phyloP scores from a whole-genome alignment of 2,797 vertebrate genomes.

The Sphenodon punctatus region DNA sequence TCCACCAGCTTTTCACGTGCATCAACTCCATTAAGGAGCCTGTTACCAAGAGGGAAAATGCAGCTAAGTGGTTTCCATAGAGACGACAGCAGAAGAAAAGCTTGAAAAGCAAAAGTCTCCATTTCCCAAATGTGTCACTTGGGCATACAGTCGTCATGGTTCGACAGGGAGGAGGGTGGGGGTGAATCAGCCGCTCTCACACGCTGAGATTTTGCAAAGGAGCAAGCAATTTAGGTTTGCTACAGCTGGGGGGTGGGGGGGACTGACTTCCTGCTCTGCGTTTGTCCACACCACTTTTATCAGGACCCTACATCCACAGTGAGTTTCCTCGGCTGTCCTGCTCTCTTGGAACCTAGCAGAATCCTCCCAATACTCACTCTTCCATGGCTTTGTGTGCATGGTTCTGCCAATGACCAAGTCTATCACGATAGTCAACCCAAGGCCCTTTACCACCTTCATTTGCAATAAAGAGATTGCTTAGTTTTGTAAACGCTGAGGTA shows the following conservation, averaged over 20 bases:
- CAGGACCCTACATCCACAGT: too few species aligned
- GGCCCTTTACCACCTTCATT: too few species aligned
- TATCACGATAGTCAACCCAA: too few species aligned
- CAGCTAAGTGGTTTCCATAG: slow-evolving; percentile 48
- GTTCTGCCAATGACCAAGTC: too few species aligned
- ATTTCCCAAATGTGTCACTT: slow-evolving; percentile 6
- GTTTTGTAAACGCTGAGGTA: too few species aligned
- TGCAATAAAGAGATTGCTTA: too few species aligned
- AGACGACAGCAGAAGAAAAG: slow-evolving; percentile 46
- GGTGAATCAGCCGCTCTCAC: accelerated
- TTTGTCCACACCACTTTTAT: too few species aligned
- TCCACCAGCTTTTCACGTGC: neutral
- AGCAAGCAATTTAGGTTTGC: accelerated
- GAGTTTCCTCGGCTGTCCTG: too few species aligned
- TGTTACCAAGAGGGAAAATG: neutral
- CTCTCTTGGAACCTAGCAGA: too few species aligned
- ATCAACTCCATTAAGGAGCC: neutral
- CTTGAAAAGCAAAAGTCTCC: slow-evolving; percentile 37
- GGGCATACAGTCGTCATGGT: neutral
- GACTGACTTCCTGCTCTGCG: too few species aligned
- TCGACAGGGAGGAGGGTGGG: neutral
- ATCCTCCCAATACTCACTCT: too few species aligned
- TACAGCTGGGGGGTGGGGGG: neutral
- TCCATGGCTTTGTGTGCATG: too few species aligned
- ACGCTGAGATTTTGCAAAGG: accelerated